Evolutionary conservation across 2,888 invertebrate genomes (phyloP), one percentile per base, ranked within the genome.

Genomic region (Lymantria dispar): DNA sequence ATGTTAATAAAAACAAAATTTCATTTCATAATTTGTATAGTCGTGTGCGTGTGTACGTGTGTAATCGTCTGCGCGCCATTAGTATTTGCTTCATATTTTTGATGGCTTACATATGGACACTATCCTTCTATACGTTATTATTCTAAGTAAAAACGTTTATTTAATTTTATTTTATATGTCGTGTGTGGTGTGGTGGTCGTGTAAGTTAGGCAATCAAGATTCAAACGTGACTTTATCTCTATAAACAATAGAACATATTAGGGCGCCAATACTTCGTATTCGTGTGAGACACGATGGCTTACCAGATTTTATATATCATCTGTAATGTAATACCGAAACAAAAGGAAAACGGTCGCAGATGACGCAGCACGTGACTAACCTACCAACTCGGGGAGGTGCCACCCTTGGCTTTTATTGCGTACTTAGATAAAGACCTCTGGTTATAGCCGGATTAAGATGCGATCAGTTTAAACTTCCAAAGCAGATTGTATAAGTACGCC

Each of bases 371-470:
- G 87, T 87, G 87, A 81, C 78, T 50, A 52, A 48, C 55, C 50
- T 83, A 62, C 72, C 54, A 72, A 79, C 56, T 54, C 7, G 53
- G 47, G 51, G 48, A 46, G 43, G 44, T 31, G 8, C 5, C 33
- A 45, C 42, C 48, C 45, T n/a, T 46, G 43, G 49, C 52, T 53
- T 59, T 60, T 68, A 63, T 64, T 63, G 62, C 55, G 47, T 58
- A 49, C 55, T 55, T 40, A 68, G 76, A 74, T 77, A 77, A 75
- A 78, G 77, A 70, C 72, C 65, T 76, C 69, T 63, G 52, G 72
- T 74, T 80, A 81, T 80, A 60, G 76, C 70, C 62, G 76, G 80
- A 83, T 83, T 82, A 83, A 80, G 82, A 78, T 74, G 70, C 74
- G 72, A 80, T 80, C 74, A 58, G 71, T 75, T 77, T 75, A 74